Evolutionary conservation across 2,888 invertebrate genomes (phyloP).

Genomic region (Protula sp.): DNA sequence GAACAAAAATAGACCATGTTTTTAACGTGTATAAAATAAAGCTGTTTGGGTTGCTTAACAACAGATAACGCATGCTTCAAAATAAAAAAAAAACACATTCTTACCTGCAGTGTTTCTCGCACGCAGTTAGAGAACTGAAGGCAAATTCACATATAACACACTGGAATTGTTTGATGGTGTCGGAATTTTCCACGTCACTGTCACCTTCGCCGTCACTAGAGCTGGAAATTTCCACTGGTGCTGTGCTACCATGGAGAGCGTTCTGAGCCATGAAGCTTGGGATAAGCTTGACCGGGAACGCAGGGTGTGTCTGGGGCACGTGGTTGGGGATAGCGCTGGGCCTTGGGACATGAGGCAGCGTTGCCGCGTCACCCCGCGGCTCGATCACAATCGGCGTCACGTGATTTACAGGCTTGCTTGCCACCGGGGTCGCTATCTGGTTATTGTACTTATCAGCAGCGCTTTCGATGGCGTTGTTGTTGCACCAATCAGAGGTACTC

Average conservation of each 20-base stretch:
- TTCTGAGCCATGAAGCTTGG: neutral
- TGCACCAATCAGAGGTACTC: too few species aligned
- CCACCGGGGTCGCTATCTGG: neutral
- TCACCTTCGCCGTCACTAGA: neutral
- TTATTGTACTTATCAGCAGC: neutral
- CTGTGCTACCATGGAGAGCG: neutral
- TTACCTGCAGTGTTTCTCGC: conserved; percentile 77
- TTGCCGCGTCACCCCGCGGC: neutral
- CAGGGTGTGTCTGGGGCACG: neutral
- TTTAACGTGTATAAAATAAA: too few species aligned
- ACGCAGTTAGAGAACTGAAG: conserved; percentile 95
- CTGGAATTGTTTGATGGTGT: conserved; percentile 70
- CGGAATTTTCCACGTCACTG: neutral
- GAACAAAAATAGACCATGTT: too few species aligned
- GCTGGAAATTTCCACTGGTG: neutral
- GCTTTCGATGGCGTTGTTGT: neutral
- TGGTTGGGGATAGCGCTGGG: neutral
- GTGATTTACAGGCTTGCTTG: neutral
- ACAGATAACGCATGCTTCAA: too few species aligned
- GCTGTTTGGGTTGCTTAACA: too few species aligned
- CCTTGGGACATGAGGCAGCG: neutral
- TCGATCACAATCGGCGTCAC: neutral
- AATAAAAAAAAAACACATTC: too few species aligned
- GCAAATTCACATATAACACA: conserved; percentile 93
- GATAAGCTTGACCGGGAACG: neutral